Base-by-base conservation (phyloP, 2,888 invertebrate species). In the Eupithecia tripunctaria region DNA sequence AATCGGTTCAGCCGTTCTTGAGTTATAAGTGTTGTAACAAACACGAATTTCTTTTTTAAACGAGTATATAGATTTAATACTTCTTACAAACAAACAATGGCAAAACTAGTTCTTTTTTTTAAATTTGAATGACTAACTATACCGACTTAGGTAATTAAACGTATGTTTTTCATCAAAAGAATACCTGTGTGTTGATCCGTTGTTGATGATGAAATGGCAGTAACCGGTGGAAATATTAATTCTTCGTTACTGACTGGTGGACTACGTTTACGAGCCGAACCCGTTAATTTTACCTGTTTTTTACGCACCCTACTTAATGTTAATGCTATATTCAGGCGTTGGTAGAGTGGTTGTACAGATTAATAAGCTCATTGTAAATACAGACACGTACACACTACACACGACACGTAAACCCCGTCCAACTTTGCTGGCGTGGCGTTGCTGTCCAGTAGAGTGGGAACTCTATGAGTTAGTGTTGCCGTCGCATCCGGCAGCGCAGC, bases 281-380 rank as follows among this genome's bases (percentile, higher is more conserved):
- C 51, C 21, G 21, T 4, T 21, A 12, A 14, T 21, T 25, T 12
- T 56, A 25, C 14, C 14, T 25, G 56, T 14, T 12, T 12, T 56
- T 25, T 5, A 56, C 21, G 2, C 0, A 21, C 21, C 47, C 47
- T 51, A 51, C 21, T 14, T 56, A 51, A 51, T 14, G 1, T 56
- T 25, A 47, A 56, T 51, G 8, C 51, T 3, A 56, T 25, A 25
- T 56, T 25, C 56, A 56, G 4, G 56, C 12, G 56, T 56, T 51
- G 12, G 21, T 56, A 25, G 12, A 56, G 25, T 51, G 47, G n/a
- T 36, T 63, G 36, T 7, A n/a, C 29, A 62, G 72, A 73, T 75
- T 72, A 67, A 67, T 70, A 70, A 65, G 76, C 80, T 82, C 84
- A 84, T 84, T 85, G 85, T 88, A 89, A 89, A 89, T 89, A 89